Evolutionary conservation across 2,888 invertebrate genomes (phyloP).

Genomic region (Lottia scabra): DNA sequence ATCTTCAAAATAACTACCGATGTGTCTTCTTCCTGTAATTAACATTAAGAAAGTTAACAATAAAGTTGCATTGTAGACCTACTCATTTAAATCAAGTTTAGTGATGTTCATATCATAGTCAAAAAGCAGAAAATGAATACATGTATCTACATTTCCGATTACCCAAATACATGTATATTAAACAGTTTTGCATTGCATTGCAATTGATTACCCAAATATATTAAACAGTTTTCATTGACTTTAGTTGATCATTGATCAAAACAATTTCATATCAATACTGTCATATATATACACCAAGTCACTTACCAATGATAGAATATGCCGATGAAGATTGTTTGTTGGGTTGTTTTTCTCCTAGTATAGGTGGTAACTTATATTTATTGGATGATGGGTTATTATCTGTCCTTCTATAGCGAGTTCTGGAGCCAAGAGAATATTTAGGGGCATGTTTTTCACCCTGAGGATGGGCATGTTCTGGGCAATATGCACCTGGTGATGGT

Average conservation of each 20-base stretch:
- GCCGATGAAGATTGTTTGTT: slow-evolving; percentile 76
- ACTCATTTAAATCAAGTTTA: no score
- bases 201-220: no score
- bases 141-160: no score
- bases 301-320: slow-evolving; percentile 83
- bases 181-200: no score
- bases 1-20: slow-evolving; percentile 59
- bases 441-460: slow-evolving; percentile 54
- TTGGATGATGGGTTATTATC: slow-evolving; percentile 55
- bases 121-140: no score
- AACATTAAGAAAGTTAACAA: no score
- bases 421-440: slow-evolving; percentile 43
- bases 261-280: no score
- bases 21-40: slow-evolving; percentile 68
- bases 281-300: slow-evolving; percentile 17
- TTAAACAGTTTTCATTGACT: no score
- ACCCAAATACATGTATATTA: no score
- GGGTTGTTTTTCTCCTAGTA: slow-evolving; percentile 59
- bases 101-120: no score
- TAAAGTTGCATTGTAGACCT: no score
- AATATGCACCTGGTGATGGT: slow-evolving; percentile 48
- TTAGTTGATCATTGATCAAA: no score
- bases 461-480: slow-evolving; percentile 53
- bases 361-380: slow-evolving; percentile 55
- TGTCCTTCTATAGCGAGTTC: slow-evolving; percentile 39